phyloP scores from a whole-genome alignment of 2,113 vertebrate species.

The Caranx ignobilis region DNA sequence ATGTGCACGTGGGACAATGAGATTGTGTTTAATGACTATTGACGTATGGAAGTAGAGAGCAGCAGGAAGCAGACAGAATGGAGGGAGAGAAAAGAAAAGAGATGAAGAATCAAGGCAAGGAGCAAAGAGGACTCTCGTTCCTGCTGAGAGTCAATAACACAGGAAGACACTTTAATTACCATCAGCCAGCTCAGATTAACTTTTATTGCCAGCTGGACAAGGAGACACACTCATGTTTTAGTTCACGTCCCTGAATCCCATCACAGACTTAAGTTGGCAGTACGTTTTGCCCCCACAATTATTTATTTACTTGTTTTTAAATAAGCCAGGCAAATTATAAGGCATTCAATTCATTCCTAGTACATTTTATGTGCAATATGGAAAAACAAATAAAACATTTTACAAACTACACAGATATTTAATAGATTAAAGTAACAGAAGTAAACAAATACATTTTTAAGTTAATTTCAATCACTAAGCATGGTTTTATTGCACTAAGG shows the following conservation, averaged over 20 bases:
- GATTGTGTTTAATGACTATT: slow-evolving; percentile 82
- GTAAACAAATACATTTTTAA: neutral
- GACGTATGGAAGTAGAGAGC: slow-evolving; percentile 63
- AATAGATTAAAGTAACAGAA: neutral
- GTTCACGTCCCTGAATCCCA: slow-evolving; percentile 28
- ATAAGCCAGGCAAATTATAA: neutral
- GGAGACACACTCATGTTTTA: slow-evolving; percentile 55
- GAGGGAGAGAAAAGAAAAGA: slow-evolving; percentile 54
- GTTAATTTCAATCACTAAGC: neutral
- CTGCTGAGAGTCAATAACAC: slow-evolving; percentile 75
- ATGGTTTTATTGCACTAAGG: neutral
- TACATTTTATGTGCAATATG: neutral
- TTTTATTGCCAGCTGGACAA: slow-evolving; percentile 65
- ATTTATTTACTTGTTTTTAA: neutral
- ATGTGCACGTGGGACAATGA: slow-evolving; percentile 41
- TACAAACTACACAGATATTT: neutral
- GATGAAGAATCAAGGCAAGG: slow-evolving; percentile 53
- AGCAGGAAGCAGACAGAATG: slow-evolving; percentile 70
- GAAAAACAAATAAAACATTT: neutral
- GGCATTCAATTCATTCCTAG: neutral
- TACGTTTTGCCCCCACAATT: slow-evolving; percentile 1
- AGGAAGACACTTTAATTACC: slow-evolving; percentile 82
- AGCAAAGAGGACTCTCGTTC: slow-evolving; percentile 48
- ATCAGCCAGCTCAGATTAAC: slow-evolving; percentile 73
- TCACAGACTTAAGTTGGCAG: slow-evolving; percentile 35